Conservation (phyloP, 2,113 vertebrate species). For the Ceuthmochares aereus region DNA sequence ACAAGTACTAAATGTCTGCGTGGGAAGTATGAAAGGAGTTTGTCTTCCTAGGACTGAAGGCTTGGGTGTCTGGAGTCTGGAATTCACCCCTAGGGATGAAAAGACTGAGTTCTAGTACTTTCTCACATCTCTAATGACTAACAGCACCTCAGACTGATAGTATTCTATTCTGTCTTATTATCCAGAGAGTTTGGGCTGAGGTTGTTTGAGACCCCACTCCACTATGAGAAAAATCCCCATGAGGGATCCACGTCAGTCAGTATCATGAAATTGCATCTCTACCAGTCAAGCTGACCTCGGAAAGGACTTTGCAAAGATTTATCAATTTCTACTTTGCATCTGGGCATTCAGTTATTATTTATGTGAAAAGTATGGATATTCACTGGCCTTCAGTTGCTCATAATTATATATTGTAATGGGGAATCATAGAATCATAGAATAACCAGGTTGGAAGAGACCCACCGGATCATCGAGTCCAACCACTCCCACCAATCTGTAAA, state of each 20-base stretch:
- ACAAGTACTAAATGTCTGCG: not conserved
- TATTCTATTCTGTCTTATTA: not conserved
- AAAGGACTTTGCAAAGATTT: not conserved
- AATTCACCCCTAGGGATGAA: not conserved
- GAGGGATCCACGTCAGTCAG: not conserved
- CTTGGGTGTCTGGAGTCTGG: not conserved
- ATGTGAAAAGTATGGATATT: not conserved
- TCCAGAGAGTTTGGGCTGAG: not conserved
- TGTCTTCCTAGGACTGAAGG: not conserved
- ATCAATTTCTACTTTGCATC: not conserved
- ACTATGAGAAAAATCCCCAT: not conserved
- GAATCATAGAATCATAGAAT: no score
- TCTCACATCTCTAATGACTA: not conserved
- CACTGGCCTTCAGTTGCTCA: not conserved
- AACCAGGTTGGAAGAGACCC: no score
- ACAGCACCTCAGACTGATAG: not conserved
- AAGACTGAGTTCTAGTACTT: not conserved
- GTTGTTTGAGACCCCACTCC: not conserved
- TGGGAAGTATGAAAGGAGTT: not conserved
- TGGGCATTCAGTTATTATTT: not conserved
- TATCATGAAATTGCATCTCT: not conserved
- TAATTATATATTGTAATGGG: not conserved
- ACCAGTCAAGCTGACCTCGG: not conserved
- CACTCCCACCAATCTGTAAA: no score
- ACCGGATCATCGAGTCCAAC: no score